phyloP scores from a whole-genome alignment of 2,113 vertebrate species.

The Todiramphus saurophagus region DNA sequence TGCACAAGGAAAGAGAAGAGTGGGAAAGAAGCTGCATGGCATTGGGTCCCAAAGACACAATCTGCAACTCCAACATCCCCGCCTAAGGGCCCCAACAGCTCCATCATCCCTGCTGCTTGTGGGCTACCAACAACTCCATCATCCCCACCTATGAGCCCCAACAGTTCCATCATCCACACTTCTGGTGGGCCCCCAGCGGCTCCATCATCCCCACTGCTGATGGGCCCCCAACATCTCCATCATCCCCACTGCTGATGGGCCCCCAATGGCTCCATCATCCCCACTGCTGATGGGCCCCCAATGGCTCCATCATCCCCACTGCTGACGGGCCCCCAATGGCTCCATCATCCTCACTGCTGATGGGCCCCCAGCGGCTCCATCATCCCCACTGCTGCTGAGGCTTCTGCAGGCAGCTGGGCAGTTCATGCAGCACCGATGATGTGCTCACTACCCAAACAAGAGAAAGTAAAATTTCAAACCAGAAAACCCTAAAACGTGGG shows the following conservation, averaged over 20 bases:
- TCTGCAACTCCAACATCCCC: background rate
- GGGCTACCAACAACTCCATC: background rate
- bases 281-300: background rate
- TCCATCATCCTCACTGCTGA: no score
- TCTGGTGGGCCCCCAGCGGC: background rate
- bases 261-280: background rate
- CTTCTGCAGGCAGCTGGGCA: background rate
- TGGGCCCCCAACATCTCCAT: background rate
- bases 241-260: no score
- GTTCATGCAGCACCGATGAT: accelerated
- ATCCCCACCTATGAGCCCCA: background rate
- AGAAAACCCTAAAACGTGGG: background rate
- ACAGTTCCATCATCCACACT: no score
- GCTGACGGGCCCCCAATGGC: background rate
- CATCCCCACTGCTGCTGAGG: background rate
- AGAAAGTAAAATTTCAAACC: background rate
- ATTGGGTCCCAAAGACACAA: background rate
- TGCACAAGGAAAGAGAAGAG: background rate
- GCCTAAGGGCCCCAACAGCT: background rate
- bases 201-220: background rate
- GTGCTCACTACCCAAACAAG: background rate
- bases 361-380: background rate
- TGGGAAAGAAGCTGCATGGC: background rate
- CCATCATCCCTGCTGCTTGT: background rate
- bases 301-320: background rate